A percentile compares a stretch with the other conserved stretches of the same genome.
Conservation (phyloP, 2,888 invertebrate genomes). For the Campaea margaritaria region DNA sequence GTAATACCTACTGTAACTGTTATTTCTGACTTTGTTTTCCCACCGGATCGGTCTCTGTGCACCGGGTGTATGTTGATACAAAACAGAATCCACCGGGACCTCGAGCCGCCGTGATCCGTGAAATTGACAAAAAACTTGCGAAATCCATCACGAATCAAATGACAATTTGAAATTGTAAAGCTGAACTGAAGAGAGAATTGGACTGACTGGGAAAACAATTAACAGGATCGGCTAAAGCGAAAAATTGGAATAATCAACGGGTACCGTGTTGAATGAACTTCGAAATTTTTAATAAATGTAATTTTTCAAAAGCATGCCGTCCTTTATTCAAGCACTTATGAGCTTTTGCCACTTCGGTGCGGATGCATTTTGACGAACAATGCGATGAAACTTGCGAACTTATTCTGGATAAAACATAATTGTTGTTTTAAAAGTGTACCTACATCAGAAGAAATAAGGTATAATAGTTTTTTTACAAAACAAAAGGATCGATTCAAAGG, state of each 20-base stretch:
- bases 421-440: not conserved
- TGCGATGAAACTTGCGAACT: not conserved
- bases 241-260: conserved; percentile 79
- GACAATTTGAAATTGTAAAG: conserved; percentile 83
- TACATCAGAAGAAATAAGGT: no score
- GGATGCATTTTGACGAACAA: conserved; percentile 7
- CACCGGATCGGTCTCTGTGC: conserved; percentile 1
- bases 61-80: conserved; percentile 59
- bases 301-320: conserved; percentile 59
- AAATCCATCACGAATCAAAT: conserved; percentile 83
- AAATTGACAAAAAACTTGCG: conserved; percentile 81
- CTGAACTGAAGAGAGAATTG: conserved; percentile 77
- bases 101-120: conserved; percentile 70
- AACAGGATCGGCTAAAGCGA: conserved; percentile 67
- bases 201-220: conserved; percentile 79
- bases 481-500: no score
- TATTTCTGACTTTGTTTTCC: not conserved
- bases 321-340: conserved; percentile 50
- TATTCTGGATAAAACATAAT: not conserved
- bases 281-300: conserved; percentile 68
- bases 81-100: conserved; percentile 67
- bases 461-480: no score
- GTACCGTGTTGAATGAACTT: conserved; percentile 50
- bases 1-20: not conserved
- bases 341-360: conserved; percentile 29